Evolutionary conservation across 2,888 invertebrate species (phyloP), one percentile per base, ranked within the genome.

Genomic region (Parasteatoda lunata): DNA sequence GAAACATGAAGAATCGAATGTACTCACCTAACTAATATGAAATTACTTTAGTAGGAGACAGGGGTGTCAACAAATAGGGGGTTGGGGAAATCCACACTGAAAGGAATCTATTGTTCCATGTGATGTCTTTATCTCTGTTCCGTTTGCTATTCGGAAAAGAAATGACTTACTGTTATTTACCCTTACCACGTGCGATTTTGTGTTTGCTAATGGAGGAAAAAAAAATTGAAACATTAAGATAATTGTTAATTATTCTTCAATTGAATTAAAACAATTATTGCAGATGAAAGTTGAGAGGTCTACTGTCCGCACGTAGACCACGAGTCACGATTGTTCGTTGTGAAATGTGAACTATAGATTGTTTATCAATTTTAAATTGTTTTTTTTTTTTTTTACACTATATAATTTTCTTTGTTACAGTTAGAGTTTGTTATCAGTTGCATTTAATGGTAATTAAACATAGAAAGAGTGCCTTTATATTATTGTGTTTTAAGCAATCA

Each of bases 201-300:
- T 59, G 59, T 4, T n/a, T 13, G 54, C 54, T 54, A 54, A 54
- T 54, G 11, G 11, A 54, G 54, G n/a, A 59, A 59, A 59, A 59
- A 54, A 59, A 9, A 59, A 59, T n/a, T 59, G 59, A 59, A 7
- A 13, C 9, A 9, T 13, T n/a, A 59, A n/a, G 9, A 13, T 9
- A 59, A 59, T 59, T 59, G 59, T 59, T 59, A 59, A 59, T 9
- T 59, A 13, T 59, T 59, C 11, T 59, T 59, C 59, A 59, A 13
- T 4, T 9, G 59, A 59, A 59, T 59, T 59, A 59, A 59, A n/a
- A 59, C 59, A 59, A 59, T 59, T 59, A n/a, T 59, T 51, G 51
- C 5, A 72, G 72, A 51, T 72, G 49, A 72, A 72, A 51, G 72
- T 52, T 51, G 72, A 52, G 72, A 72, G 51, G 49, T 7, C 51